Conservation (phyloP, 2,888 invertebrate species). For the Hylaea fasciaria region DNA sequence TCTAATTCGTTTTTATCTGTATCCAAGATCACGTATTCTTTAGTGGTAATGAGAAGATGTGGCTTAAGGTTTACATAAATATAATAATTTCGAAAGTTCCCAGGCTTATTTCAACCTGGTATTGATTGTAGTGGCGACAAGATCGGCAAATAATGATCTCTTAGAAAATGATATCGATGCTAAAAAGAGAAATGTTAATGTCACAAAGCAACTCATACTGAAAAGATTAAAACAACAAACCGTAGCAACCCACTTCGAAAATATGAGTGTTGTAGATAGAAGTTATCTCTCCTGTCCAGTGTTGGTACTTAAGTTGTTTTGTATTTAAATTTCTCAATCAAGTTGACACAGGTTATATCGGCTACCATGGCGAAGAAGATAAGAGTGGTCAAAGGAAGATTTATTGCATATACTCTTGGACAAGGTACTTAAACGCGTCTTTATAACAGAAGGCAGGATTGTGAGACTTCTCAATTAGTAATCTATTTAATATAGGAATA, state of each 20-base stretch:
- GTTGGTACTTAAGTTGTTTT: constrained; percentile 56
- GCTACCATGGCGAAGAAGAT: constrained; percentile 74
- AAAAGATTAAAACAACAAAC: constrained; percentile 8
- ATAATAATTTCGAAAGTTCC: constrained; percentile 21
- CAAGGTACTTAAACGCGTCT: constrained; percentile 53
- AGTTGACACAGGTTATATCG: constrained; percentile 72
- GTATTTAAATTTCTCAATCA: constrained; percentile 73
- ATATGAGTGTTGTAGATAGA: constrained; percentile 44
- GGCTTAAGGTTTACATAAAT: constrained; percentile 16
- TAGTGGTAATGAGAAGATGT: constrained; percentile 15
- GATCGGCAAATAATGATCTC: too few species aligned
- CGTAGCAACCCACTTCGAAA: constrained; percentile 24
- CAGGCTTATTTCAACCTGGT: background rate
- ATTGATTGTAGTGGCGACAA: background rate
- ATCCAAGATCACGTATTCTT: constrained; percentile 22
- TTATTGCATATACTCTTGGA: constrained; percentile 73
- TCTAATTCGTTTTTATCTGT: constrained; percentile 41
- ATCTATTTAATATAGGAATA: constrained; percentile 1
- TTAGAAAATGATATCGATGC: background rate
- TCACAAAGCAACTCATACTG: background rate
- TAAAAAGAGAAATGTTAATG: background rate
- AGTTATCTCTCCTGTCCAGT: constrained; percentile 38
- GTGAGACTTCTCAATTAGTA: constrained; percentile 43
- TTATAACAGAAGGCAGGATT: constrained; percentile 54
- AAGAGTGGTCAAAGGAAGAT: constrained; percentile 75